Conservation (phyloP, 2,797 vertebrate species). For the Rhinatrema bivittatum region DNA sequence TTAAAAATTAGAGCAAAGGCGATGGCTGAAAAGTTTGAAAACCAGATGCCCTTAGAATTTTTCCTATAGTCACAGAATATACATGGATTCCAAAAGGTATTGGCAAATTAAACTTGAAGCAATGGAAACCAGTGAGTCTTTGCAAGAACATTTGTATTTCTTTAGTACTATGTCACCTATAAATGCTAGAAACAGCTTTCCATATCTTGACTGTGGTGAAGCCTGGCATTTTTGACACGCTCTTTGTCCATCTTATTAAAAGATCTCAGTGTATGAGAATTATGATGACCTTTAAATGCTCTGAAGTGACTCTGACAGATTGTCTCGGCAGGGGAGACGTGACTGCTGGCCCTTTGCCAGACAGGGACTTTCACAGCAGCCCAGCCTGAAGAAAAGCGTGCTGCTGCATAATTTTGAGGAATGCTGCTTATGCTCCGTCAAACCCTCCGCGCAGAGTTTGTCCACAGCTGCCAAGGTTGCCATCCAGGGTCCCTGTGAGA, state of each 20-base stretch:
- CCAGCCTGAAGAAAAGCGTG: neutral
- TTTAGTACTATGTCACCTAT: too few species aligned
- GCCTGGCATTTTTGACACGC: neutral
- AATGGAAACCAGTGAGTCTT: too few species aligned
- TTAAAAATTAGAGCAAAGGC: too few species aligned
- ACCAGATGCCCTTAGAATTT: too few species aligned
- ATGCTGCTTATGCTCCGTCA: neutral
- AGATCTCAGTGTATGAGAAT: neutral
- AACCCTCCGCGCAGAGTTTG: neutral
- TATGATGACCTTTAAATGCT: neutral
- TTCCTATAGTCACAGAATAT: too few species aligned
- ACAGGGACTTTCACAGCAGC: neutral
- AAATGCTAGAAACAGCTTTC: neutral
- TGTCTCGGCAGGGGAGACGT: neutral
- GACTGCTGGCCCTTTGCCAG: neutral
- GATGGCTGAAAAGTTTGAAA: too few species aligned
- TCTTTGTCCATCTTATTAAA: slow-evolving; percentile 16
- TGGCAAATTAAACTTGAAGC: too few species aligned
- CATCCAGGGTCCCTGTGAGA: neutral
- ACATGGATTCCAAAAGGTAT: too few species aligned
- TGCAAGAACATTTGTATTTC: too few species aligned
- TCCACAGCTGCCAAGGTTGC: slow-evolving; percentile 1
- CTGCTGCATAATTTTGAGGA: neutral
- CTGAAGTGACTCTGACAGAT: neutral
- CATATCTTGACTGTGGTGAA: slow-evolving; percentile 4